Base-by-base conservation (phyloP, 2,797 vertebrate species). In the Alcedo atthis region DNA sequence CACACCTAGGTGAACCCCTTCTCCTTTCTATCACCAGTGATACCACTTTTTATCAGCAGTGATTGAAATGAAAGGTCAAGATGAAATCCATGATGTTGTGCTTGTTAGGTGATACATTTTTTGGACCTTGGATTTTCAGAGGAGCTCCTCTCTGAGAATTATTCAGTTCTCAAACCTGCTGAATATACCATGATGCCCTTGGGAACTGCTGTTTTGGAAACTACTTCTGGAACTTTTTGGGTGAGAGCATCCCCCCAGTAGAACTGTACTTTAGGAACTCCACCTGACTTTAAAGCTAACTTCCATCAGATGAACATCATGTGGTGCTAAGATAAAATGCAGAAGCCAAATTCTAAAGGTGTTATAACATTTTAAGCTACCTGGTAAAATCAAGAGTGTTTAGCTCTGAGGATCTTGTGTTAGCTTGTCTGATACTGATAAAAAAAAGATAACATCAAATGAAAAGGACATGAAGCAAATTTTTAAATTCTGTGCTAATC, bases 141-240 rank as follows among this genome's bases (percentile, higher is more conserved):
- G 30, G 9, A 55, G 32, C 30, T 61, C 42, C 17, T 64, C 19
- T 76, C 51, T 43, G 53, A 82, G 54, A 85, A 58, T 35, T 68
- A 25, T 63, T 77, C 24, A 46, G 19, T 84, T 89, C 28, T 12
- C 25, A 77, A 19, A 67, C 46, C 55, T 66, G 21, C 66, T 75
- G 75, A 87, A 78, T 51, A 62, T 59, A 25, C 18, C 12, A 3
- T 26, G 9, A 46, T 89, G 49, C 68, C 68, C 68, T 70, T 89
- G 58, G 62, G 89, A 89, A 54, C 35, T 46, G 49, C 53, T 89
- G 51, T 82, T 89, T 92, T 78, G 75, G 94, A 94, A 93, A 86
- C 26, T 80, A 63, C 32, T 84, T 22, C 62, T 61, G 67, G 32
- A 89, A 77, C 64, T 78, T 89, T 80, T 85, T 93, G 55, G 62